These are phyloP conservation scores for Physocephala rufipes DNA, from an alignment of 2,888 invertebrate species.

Conservation along the genomic window DNA sequence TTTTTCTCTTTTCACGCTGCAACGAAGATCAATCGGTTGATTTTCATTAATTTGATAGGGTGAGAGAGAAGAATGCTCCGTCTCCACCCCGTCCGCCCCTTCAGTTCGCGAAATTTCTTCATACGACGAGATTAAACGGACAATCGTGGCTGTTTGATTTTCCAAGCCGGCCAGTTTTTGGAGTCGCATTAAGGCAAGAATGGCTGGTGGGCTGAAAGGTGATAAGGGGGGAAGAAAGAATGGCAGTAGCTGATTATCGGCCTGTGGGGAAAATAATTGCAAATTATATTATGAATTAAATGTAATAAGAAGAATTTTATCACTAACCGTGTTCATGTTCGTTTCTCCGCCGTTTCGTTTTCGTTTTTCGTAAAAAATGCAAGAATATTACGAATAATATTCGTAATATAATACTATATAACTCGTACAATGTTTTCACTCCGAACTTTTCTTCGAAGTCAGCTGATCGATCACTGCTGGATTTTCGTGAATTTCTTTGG, in stretches of 20 bases:
- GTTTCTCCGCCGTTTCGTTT: not conserved
- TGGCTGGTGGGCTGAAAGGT: no score
- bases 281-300: not conserved
- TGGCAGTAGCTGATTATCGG: no score
- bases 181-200: no score
- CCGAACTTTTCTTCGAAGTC: not conserved
- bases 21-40: not conserved
- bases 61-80: no score
- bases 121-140: no score
- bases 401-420: not conserved
- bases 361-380: not conserved
- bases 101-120: no score
- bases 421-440: not conserved
- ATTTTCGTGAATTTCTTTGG: not conserved
- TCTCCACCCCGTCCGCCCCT: no score
- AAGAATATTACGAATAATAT: no score
- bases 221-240: no score
- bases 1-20: not conserved
- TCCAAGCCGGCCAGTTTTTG: no score
- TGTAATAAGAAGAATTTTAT: not conserved
- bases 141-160: no score
- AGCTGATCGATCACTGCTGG: not conserved
- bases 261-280: no score
- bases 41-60: not conserved
- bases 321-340: not conserved